phyloP scores from a whole-genome alignment of 2,888 invertebrate species.

The Acrobasis consociella region DNA sequence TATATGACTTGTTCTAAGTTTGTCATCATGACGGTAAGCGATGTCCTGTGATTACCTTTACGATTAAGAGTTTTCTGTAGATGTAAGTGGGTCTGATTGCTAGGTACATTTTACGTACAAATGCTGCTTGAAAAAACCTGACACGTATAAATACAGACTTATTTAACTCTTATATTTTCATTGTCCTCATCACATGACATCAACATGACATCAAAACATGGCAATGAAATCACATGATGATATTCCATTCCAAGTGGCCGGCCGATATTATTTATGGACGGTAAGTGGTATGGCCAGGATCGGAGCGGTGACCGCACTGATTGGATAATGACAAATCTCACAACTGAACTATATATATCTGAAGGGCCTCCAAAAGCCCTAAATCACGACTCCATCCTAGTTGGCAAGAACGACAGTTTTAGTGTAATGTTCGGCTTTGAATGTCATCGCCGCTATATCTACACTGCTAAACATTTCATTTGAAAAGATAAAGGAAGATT shows the following conservation, averaged over 20 bases:
- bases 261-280: conserved; percentile 53
- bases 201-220: conserved; percentile 1
- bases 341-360: conserved; percentile 52
- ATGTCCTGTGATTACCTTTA: no score
- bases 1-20: no score
- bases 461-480: neutral
- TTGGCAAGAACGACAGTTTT: conserved; percentile 5
- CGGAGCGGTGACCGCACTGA: conserved; percentile 63
- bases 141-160: no score
- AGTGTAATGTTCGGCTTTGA: neutral
- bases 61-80: no score
- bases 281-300: conserved; percentile 41
- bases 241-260: conserved; percentile 38
- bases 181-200: neutral
- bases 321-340: conserved; percentile 59
- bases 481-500: neutral
- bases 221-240: conserved; percentile 39
- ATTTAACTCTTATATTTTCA: no score
- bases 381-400: neutral
- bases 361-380: conserved; percentile 34
- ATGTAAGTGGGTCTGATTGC: no score
- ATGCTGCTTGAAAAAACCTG: no score
- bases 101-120: no score
- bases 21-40: no score
- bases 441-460: neutral